Evolutionary conservation across 2,113 vertebrate species (phyloP), one percentile per base, ranked within the genome.

Genomic region (Urocitellus parryii): DNA sequence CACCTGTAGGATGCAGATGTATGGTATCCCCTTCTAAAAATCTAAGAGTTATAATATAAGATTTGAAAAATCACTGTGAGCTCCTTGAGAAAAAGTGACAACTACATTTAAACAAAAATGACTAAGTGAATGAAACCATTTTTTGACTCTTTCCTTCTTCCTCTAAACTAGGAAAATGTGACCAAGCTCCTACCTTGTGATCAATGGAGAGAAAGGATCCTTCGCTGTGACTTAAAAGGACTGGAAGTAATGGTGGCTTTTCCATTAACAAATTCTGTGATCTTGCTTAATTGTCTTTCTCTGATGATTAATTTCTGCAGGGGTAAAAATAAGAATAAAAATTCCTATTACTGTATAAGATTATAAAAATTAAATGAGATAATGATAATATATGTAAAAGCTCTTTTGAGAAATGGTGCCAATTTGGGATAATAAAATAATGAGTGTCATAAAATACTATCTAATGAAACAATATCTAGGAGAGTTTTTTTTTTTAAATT

Each of bases 201-300:
- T 9, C 5, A 29, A 0, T 37, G 27, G 56, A 1, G 5, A 70
- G 0, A 3, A 20, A 53, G 14, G 1, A 14, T 39, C n/a, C 22
- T 45, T 14, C 76, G 12, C 39, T 80, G 18, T 74, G 39, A 42
- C 2, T n/a, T 73, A 32, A 70, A 80, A 85, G 20, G 6, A 1
- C 34, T 65, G 6, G 6, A 94, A 80, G 65, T 87, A 87, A 72
- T 42, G 9, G 45, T 80, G 53, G 3, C 39, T 74, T 88, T 94
- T 6, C 9, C 11, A 20, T 58, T 95, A 32, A 45, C 2, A 32
- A 45, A 10, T 29, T 89, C 27, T 89, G 16, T 67, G 39, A 91
- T 29, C 78, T 58, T 85, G 17, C 48, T 48, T 42, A 80, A 70
- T n/a, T 45, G 4, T 45, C 11, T 70, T 90, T 82, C 34, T 88